Percentiles rank a stretch among this genome's conserved stretches.
Conservation (phyloP, 2,888 invertebrate genomes). For the Drosophila antonietae region DNA sequence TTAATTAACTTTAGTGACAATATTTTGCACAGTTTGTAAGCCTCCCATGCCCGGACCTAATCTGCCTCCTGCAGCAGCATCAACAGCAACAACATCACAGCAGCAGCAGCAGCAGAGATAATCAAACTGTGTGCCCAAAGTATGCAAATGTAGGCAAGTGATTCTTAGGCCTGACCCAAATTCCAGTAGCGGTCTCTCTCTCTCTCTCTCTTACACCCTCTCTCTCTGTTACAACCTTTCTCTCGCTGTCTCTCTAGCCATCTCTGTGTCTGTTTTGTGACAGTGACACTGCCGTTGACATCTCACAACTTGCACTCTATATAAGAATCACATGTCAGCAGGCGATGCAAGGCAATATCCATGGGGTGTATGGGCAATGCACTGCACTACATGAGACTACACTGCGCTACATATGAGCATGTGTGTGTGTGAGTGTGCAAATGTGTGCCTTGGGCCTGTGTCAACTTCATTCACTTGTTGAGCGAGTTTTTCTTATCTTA, state of each 20-base stretch:
- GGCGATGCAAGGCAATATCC: constrained; percentile 42
- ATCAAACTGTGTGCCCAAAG: constrained; percentile 65
- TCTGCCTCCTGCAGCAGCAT: constrained; percentile 33
- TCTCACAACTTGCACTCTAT: constrained; percentile 66
- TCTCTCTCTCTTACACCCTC: not conserved
- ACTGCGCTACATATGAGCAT: not conserved
- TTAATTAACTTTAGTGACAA: constrained; percentile 81
- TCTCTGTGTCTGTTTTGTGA: constrained; percentile 27
- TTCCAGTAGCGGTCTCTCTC: constrained; percentile 34
- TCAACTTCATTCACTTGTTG: constrained; percentile 71
- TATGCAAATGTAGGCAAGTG: constrained; percentile 71
- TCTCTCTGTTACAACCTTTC: no score
- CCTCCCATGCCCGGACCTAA: not conserved
- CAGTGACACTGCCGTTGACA: constrained; percentile 73
- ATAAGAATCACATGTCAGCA: constrained; percentile 57
- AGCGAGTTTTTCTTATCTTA: constrained; percentile 73
- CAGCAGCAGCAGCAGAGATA: constrained; percentile 46
- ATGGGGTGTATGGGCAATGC: constrained; percentile 54
- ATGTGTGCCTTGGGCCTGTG: constrained; percentile 24
- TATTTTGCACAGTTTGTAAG: constrained; percentile 69
- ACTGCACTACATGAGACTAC: constrained; percentile 13
- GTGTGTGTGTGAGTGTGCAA: not conserved
- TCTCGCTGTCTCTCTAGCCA: not conserved
- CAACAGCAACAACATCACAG: constrained; percentile 1
- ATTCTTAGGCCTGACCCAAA: constrained; percentile 61